phyloP scores from a whole-genome alignment of 2,113 vertebrate species.

The Bungarus multicinctus region DNA sequence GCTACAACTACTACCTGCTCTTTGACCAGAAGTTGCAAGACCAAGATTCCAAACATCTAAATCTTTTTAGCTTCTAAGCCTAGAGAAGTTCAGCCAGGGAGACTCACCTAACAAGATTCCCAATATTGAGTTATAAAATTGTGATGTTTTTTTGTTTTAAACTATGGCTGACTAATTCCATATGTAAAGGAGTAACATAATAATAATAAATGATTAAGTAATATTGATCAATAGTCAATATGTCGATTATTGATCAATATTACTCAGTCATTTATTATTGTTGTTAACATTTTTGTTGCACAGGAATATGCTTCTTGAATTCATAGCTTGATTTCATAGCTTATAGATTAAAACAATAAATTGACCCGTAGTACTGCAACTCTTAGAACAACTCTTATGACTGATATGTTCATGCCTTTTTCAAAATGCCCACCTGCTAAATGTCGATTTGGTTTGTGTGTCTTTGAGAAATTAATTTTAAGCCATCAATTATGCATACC shows the following conservation, averaged over 20 bases:
- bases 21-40: not conserved
- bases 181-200: not conserved
- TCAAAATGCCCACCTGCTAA: not conserved
- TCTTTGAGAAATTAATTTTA: not conserved
- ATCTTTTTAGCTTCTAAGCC: not conserved
- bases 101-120: not conserved
- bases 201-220: too few species aligned
- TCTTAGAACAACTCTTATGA: not conserved
- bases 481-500: not conserved
- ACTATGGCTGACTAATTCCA: not conserved
- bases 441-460: not conserved
- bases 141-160: not conserved
- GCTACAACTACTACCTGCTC: not conserved
- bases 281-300: not conserved
- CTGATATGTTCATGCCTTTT: not conserved
- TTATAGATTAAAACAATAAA: not conserved
- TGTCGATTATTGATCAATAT: not conserved
- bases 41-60: not conserved
- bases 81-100: not conserved
- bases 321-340: not conserved
- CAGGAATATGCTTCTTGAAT: not conserved
- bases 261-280: not conserved
- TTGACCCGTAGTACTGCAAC: not conserved
- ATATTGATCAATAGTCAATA: too few species aligned
- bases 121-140: not conserved